Evolutionary conservation across 92 coral and sea anemone genomes (phyloP).

Genomic region (Anthopleura xanthogrammica): DNA sequence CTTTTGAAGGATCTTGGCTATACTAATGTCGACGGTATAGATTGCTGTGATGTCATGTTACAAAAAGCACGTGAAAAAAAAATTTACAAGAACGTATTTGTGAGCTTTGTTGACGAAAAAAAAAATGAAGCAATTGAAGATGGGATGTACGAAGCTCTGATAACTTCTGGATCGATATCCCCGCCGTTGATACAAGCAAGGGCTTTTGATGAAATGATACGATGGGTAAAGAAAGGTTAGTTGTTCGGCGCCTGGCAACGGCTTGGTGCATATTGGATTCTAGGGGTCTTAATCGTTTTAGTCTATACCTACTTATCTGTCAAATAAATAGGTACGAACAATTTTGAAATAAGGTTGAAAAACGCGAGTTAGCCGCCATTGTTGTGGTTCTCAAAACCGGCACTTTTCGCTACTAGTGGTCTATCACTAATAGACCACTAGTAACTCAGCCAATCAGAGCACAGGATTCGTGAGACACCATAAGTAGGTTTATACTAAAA

Average conservation of each 20-base stretch:
- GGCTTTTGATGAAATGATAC: constrained; percentile 28
- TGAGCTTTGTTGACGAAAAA: constrained; percentile 8
- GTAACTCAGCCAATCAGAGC: too few species aligned
- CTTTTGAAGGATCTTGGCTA: constrained; percentile 41
- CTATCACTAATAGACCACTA: too few species aligned
- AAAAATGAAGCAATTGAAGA: constrained; percentile 23
- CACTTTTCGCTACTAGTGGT: background rate
- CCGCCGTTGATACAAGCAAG: constrained; percentile 12
- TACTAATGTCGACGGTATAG: constrained; percentile 38
- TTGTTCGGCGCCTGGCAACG: too few species aligned
- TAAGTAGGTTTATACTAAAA: too few species aligned
- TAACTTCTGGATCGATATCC: constrained; percentile 30
- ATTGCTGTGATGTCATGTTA: constrained; percentile 28
- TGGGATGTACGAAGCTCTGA: constrained; percentile 39
- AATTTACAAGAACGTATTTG: constrained; percentile 25
- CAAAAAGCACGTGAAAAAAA: constrained; percentile 30
- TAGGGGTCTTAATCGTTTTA: too few species aligned
- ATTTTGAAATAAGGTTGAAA: too few species aligned
- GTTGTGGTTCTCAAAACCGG: too few species aligned
- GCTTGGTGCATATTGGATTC: too few species aligned
- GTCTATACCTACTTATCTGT: too few species aligned
- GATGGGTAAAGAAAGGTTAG: constrained; percentile 29
- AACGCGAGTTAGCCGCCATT: too few species aligned
- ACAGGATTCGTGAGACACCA: too few species aligned
- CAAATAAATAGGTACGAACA: too few species aligned